Conservation (phyloP, 2,888 invertebrate species). For the Dasypolia templi region DNA sequence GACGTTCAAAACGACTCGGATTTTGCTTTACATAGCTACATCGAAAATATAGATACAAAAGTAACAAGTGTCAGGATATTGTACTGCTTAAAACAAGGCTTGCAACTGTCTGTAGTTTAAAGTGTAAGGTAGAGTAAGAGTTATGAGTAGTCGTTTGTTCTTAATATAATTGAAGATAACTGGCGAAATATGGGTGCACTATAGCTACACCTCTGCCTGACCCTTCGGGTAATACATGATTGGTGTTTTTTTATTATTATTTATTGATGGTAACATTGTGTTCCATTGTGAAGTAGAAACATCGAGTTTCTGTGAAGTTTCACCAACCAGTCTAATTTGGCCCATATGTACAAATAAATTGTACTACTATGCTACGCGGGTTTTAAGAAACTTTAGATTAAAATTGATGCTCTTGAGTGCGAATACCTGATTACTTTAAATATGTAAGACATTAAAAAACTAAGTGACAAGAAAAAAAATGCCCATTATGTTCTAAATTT, state of each 20-base stretch:
- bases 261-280: neutral
- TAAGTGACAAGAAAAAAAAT: conserved; percentile 14
- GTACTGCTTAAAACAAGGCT: too few species aligned
- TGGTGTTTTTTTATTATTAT: neutral
- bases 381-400: neutral
- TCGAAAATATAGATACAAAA: too few species aligned
- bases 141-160: too few species aligned
- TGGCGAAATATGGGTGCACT: neutral
- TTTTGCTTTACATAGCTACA: too few species aligned
- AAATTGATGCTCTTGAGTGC: conserved; percentile 13
- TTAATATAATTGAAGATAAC: too few species aligned
- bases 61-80: too few species aligned
- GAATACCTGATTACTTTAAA: conserved; percentile 20
- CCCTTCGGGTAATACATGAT: neutral
- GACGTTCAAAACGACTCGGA: too few species aligned
- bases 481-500: conserved; percentile 29
- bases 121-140: too few species aligned
- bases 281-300: too few species aligned
- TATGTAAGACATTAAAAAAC: conserved; percentile 12
- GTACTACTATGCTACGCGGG: neutral
- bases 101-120: too few species aligned
- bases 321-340: too few species aligned
- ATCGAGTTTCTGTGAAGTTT: neutral
- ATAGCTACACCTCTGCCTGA: neutral
- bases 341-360: neutral